Conservation (phyloP, 2,888 invertebrate genomes). For the Caenorhabditis zanzibari region DNA sequence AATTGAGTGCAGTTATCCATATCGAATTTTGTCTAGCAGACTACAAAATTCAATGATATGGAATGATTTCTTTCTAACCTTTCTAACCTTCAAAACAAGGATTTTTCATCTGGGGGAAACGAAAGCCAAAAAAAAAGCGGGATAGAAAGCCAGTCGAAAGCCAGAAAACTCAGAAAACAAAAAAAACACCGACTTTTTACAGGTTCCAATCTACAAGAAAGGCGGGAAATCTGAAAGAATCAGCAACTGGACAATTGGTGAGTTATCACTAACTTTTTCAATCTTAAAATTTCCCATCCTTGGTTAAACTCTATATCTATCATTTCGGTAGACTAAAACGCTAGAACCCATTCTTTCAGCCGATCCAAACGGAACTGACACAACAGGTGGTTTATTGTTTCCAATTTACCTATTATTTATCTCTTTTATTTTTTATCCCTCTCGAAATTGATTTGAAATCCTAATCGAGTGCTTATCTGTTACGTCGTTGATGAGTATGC, state of each 20-base stretch:
- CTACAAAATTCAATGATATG: not conserved
- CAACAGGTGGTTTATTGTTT: constrained; percentile 56
- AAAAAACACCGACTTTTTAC: too few relatives aligned
- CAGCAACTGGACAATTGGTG: constrained; percentile 62
- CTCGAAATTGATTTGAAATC: constrained; percentile 26
- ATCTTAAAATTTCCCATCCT: not conserved
- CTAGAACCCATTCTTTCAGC: constrained; percentile 57
- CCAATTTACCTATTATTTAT: constrained; percentile 21
- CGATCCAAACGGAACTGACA: constrained; percentile 54
- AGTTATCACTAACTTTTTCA: constrained; percentile 3
- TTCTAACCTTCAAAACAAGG: too few relatives aligned
- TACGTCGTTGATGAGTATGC: constrained; percentile 58
- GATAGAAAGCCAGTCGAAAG: too few relatives aligned
- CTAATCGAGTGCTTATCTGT: constrained; percentile 58
- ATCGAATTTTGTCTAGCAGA: too few relatives aligned
- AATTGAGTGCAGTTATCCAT: not conserved
- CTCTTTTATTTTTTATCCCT: constrained; percentile 16
- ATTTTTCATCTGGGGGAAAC: too few relatives aligned
- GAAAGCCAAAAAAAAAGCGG: too few relatives aligned
- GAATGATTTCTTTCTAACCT: too few relatives aligned
- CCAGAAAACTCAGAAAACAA: too few relatives aligned
- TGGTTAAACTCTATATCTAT: not conserved
- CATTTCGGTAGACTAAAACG: constrained; percentile 29
- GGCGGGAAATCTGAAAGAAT: constrained; percentile 65
- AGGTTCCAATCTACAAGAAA: constrained; percentile 75